phyloP scores from a whole-genome alignment of 2,888 invertebrate genomes.

The Petrolisthes manimaculis region DNA sequence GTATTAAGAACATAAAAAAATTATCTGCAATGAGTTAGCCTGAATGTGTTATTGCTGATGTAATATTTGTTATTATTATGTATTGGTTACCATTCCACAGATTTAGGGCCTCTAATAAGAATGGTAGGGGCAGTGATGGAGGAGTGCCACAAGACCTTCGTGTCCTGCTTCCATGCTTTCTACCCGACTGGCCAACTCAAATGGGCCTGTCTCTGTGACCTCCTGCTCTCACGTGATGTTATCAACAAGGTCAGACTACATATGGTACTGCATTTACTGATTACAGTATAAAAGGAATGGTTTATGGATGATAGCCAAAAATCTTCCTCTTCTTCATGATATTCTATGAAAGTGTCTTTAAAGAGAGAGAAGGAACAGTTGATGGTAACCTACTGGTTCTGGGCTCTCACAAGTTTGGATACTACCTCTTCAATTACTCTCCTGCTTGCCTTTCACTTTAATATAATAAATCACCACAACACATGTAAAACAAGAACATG shows the following conservation, averaged over 20 bases:
- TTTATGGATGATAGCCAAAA: no score
- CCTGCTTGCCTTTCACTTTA: no score
- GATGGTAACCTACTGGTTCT: no score
- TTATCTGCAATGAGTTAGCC: not conserved
- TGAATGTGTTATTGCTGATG: not conserved
- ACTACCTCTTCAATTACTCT: no score
- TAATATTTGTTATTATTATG: not conserved
- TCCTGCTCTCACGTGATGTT: slow-evolving; percentile 72
- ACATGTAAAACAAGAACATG: no score
- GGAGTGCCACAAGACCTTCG: slow-evolving; percentile 91
- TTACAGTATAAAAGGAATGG: no score
- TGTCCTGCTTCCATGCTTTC: slow-evolving; percentile 94
- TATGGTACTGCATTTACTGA: no score
- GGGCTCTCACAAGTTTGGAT: no score
- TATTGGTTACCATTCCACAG: slow-evolving; percentile 17
- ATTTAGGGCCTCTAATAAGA: slow-evolving; percentile 56
- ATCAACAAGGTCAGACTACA: slow-evolving; percentile 54
- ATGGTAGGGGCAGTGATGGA: slow-evolving; percentile 78
- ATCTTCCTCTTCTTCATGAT: no score
- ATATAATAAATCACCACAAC: no score
- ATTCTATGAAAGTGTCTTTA: no score
- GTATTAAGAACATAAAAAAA: not conserved
- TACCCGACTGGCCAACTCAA: slow-evolving; percentile 93
- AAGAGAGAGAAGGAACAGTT: no score
- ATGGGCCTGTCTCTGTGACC: slow-evolving; percentile 90